phyloP scores from a whole-genome alignment of 2,888 invertebrate genomes.

The Hirtodrosophila confusa region DNA sequence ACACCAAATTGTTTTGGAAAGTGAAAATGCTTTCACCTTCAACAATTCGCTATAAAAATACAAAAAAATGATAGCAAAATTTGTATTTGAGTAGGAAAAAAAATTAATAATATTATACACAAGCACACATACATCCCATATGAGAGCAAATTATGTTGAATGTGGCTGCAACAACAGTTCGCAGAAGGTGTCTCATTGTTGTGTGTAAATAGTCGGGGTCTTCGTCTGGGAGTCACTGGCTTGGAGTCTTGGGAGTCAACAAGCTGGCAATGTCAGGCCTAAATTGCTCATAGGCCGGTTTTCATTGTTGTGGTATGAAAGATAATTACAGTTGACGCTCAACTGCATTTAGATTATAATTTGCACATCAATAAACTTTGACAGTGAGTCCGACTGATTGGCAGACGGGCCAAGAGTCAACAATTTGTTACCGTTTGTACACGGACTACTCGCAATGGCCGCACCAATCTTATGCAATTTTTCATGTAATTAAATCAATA shows the following conservation, averaged over 20 bases:
- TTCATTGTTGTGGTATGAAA: constrained; percentile 20
- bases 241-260: constrained; percentile 25
- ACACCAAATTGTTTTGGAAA: constrained; percentile 77
- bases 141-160: constrained; percentile 23
- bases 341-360: constrained; percentile 40
- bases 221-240: constrained; percentile 1
- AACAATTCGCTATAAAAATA: constrained; percentile 64
- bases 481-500: constrained; percentile 46
- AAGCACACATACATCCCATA: constrained; percentile 19
- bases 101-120: constrained; percentile 58
- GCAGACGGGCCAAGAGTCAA: constrained; percentile 16
- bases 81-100: constrained; percentile 42
- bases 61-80: constrained; percentile 32
- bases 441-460: constrained; percentile 17
- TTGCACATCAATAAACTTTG: constrained; percentile 73
- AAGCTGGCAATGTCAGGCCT: constrained; percentile 41
- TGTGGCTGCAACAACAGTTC: constrained; percentile 17
- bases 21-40: constrained; percentile 83
- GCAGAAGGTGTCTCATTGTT: constrained; percentile 44
- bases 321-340: constrained; percentile 33
- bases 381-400: constrained; percentile 49
- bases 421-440: constrained; percentile 55
- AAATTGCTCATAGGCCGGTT: constrained; percentile 29
- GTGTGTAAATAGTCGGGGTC: constrained; percentile 24
- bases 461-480: constrained; percentile 44